phyloP scores from a whole-genome alignment of 1,140 invertebrate genomes.

The Caenorhabditis inopinata region DNA sequence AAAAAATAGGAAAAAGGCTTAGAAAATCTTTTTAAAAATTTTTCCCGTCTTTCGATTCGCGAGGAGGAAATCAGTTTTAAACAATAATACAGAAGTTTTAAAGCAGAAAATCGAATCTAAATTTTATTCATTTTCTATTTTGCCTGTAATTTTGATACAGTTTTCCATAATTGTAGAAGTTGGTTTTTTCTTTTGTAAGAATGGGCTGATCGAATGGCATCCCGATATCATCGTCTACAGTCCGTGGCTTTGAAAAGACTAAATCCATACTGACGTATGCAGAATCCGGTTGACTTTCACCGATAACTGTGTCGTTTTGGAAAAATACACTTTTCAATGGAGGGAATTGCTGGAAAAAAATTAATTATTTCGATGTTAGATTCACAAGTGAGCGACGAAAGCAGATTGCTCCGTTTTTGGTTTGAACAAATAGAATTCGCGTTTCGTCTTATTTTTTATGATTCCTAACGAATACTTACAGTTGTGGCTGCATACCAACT shows the following conservation, averaged over 20 bases:
- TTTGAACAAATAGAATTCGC: too few relatives aligned
- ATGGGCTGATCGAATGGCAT: conserved; percentile 7
- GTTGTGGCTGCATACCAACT: conserved; percentile 16
- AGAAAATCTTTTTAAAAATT: too few relatives aligned
- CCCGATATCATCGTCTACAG: conserved; percentile 17
- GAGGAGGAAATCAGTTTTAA: too few relatives aligned
- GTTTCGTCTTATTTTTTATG: too few relatives aligned
- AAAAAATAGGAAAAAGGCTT: too few relatives aligned
- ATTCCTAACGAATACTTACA: neutral
- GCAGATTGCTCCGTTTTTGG: too few relatives aligned
- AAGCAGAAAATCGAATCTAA: too few relatives aligned
- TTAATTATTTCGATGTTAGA: neutral
- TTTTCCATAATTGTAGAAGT: conserved; percentile 24
- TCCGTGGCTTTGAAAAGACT: conserved; percentile 3
- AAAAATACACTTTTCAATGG: conserved; percentile 15
- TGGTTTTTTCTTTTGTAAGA: neutral
- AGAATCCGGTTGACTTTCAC: neutral
- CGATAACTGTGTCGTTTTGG: conserved; percentile 2
- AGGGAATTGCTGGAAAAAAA: conserved; percentile 15
- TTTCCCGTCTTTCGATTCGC: too few relatives aligned
- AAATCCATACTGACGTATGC: neutral
- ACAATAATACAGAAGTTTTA: too few relatives aligned
- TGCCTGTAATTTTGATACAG: conserved; percentile 4
- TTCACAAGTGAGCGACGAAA: too few relatives aligned
- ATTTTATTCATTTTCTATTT: neutral